These are phyloP conservation scores for Ctenochaetus hawaiiensis DNA, from an alignment of 2,797 vertebrate genomes.

Conservation along the genomic window DNA sequence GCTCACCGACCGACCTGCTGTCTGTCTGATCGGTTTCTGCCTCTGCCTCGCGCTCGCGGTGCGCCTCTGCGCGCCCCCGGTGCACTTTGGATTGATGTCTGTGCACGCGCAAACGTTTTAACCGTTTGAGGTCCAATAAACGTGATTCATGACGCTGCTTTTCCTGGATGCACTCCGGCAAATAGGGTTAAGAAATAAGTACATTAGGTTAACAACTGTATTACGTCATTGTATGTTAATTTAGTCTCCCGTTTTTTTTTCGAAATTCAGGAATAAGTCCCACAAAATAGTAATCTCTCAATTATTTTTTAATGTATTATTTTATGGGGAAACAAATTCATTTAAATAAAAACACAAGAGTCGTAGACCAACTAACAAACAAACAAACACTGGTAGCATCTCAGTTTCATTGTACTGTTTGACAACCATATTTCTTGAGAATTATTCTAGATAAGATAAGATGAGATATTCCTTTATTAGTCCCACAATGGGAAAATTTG, in stretches of 20 bases:
- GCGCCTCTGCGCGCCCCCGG: constrained; percentile 64
- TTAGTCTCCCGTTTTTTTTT: background rate
- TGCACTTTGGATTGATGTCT: constrained; percentile 35
- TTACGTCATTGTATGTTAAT: constrained; percentile 40
- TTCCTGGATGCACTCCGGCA: background rate
- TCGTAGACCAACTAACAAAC: too few relatives aligned
- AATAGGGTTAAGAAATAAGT: constrained; percentile 22
- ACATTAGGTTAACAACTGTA: background rate
- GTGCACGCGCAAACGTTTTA: constrained; percentile 72
- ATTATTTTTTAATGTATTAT: too few relatives aligned
- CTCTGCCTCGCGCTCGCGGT: constrained; percentile 68
- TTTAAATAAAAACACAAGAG: too few relatives aligned
- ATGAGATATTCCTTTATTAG: too few relatives aligned
- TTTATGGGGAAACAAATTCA: too few relatives aligned
- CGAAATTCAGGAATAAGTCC: background rate
- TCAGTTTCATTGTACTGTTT: too few relatives aligned
- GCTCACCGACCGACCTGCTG: constrained; percentile 62
- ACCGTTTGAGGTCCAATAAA: constrained; percentile 52
- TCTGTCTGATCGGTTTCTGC: constrained; percentile 69
- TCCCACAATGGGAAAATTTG: too few relatives aligned
- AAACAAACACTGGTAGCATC: too few relatives aligned
- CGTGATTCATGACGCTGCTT: constrained; percentile 40
- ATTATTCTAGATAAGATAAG: too few relatives aligned
- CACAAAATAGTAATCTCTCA: too few relatives aligned
- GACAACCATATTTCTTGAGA: too few relatives aligned